Percentiles rank a stretch among this genome's conserved stretches.
Evolutionary conservation across 2,888 invertebrate genomes (phyloP).

Genomic region (Perizoma flavofasciatum): DNA sequence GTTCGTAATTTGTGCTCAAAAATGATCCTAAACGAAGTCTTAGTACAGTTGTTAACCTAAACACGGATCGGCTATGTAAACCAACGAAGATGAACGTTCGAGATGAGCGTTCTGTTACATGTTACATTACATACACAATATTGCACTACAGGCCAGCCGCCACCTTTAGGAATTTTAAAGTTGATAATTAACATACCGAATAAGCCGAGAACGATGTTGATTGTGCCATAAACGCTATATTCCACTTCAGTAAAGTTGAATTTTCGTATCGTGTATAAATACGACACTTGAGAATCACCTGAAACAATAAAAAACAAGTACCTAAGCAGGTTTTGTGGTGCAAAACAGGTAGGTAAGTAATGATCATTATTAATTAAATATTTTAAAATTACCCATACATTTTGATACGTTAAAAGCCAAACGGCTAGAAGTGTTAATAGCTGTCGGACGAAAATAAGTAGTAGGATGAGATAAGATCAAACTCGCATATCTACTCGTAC

Average conservation of each 20-base stretch:
- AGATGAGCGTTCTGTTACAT: background rate
- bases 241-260: conserved; percentile 77
- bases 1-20: too few relatives aligned
- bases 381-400: too few relatives aligned
- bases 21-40: background rate
- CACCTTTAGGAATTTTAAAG: conserved; percentile 6
- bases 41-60: background rate
- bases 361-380: too few relatives aligned
- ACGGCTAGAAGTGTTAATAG: too few relatives aligned
- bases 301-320: conserved; percentile 41
- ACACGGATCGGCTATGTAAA: too few relatives aligned
- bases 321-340: conserved; percentile 8
- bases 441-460: too few relatives aligned
- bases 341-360: background rate
- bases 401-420: too few relatives aligned
- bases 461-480: too few relatives aligned
- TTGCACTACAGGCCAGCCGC: background rate
- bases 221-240: conserved; percentile 76
- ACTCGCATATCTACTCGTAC: too few relatives aligned
- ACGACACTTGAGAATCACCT: conserved; percentile 80
- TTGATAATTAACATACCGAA: conserved; percentile 62
- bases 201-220: conserved; percentile 73
- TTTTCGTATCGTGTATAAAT: conserved; percentile 75
- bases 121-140: background rate
- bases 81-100: background rate